Evolutionary conservation across 2,888 invertebrate species (phyloP).

Genomic region (Rosalia funebris): DNA sequence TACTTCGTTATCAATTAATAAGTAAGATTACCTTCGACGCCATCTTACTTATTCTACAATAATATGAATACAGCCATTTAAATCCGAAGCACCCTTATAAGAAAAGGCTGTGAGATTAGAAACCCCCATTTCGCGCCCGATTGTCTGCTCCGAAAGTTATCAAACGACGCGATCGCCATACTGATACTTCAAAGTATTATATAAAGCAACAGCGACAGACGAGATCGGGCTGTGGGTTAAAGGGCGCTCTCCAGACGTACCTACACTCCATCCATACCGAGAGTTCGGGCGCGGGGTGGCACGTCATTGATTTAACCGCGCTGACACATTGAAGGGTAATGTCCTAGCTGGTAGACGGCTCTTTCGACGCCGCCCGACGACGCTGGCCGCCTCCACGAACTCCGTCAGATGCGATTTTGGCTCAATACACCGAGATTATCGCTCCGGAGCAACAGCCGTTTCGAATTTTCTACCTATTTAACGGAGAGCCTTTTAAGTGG

Average conservation of each 20-base stretch:
- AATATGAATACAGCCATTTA: too few species aligned
- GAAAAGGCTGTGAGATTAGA: too few species aligned
- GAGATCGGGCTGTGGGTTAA: not conserved
- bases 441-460: conserved; percentile 27
- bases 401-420: conserved; percentile 10
- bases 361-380: conserved; percentile 44
- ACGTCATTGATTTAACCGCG: conserved; percentile 55
- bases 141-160: too few species aligned
- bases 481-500: too few species aligned
- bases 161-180: too few species aligned
- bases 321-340: conserved; percentile 58
- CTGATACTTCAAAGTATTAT: too few species aligned
- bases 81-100: too few species aligned
- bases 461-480: conserved; percentile 32
- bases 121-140: too few species aligned
- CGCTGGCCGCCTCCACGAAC: conserved; percentile 35
- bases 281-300: conserved; percentile 6
- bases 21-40: too few species aligned
- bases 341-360: conserved; percentile 52
- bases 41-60: too few species aligned
- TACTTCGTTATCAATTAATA: too few species aligned
- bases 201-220: too few species aligned
- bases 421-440: conserved; percentile 12
- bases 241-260: not conserved
- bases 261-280: not conserved